Conservation (phyloP, 2,113 vertebrate genomes). For the Crocuta crocuta region DNA sequence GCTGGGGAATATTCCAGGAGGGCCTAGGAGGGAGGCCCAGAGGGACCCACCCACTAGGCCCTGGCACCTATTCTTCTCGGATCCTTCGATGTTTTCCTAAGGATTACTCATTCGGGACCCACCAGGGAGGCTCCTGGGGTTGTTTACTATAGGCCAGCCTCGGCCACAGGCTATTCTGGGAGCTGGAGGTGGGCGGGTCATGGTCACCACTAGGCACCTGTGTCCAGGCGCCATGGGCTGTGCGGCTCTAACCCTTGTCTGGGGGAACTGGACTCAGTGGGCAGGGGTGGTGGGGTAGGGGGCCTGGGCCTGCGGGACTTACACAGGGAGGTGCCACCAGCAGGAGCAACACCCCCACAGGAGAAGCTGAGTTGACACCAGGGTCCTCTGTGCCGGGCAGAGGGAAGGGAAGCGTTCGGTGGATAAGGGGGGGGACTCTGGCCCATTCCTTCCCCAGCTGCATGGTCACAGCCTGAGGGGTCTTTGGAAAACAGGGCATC, state of each 20-base stretch:
- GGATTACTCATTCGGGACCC: not conserved
- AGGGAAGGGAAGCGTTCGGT: not conserved
- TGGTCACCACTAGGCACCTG: not conserved
- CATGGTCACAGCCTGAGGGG: not conserved
- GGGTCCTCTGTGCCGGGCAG: too few relatives aligned
- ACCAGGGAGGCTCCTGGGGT: not conserved
- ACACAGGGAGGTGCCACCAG: not conserved
- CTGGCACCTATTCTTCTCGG: not conserved
- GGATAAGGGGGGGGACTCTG: not conserved
- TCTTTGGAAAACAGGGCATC: not conserved
- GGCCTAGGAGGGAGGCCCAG: not conserved
- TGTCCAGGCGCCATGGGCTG: accelerated
- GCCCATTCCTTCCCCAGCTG: accelerated
- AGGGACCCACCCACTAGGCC: not conserved
- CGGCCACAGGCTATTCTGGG: constrained; percentile 15
- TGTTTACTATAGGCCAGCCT: not conserved
- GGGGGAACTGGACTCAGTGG: not conserved
- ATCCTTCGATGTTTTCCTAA: not conserved
- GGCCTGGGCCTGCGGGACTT: not conserved
- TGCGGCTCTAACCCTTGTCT: not conserved
- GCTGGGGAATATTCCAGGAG: not conserved
- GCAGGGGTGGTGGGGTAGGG: not conserved
- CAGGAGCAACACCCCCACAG: not conserved
- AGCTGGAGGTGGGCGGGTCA: not conserved
- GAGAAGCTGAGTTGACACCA: not conserved